Evolutionary conservation across 2,113 vertebrate genomes (phyloP).

Genomic region (Uria aalge): DNA sequence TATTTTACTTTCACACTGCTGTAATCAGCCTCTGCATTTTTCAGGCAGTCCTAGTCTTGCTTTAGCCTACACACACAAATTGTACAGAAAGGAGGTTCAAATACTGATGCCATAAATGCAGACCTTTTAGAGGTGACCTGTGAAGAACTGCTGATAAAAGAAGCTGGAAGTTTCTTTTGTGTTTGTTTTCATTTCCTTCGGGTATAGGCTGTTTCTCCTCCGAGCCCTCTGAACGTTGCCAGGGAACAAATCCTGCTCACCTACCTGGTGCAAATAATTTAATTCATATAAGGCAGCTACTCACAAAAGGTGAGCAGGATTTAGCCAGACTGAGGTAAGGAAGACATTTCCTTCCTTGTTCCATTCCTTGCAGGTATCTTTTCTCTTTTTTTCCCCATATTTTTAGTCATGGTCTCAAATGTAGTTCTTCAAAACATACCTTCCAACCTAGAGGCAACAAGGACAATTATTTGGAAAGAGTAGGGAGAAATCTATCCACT

Average conservation of each 20-base stretch:
- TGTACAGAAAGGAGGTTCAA: background rate
- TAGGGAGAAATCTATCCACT: background rate
- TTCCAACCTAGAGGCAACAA: background rate
- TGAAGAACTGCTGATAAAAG: background rate
- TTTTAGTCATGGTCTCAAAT: background rate
- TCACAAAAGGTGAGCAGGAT: background rate
- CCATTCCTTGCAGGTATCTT: background rate
- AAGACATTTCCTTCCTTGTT: background rate
- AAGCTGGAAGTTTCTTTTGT: background rate
- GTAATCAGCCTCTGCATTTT: conserved; percentile 39
- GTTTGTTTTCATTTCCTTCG: background rate
- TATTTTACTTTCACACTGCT: conserved; percentile 40
- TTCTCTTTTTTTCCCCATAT: background rate
- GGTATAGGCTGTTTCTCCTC: background rate
- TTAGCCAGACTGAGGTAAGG: background rate
- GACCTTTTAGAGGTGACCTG: background rate
- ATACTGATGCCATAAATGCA: background rate
- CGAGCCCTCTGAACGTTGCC: background rate
- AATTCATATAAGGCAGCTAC: background rate
- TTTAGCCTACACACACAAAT: background rate
- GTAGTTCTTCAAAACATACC: background rate
- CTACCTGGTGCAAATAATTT: background rate
- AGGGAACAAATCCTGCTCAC: background rate
- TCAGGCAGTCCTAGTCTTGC: background rate
- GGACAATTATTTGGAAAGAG: background rate